Percentiles rank a stretch among this genome's conserved stretches.
These are phyloP conservation scores for Riptortus pedestris DNA, from an alignment of 1,140 invertebrate species.

Conservation along the genomic window DNA sequence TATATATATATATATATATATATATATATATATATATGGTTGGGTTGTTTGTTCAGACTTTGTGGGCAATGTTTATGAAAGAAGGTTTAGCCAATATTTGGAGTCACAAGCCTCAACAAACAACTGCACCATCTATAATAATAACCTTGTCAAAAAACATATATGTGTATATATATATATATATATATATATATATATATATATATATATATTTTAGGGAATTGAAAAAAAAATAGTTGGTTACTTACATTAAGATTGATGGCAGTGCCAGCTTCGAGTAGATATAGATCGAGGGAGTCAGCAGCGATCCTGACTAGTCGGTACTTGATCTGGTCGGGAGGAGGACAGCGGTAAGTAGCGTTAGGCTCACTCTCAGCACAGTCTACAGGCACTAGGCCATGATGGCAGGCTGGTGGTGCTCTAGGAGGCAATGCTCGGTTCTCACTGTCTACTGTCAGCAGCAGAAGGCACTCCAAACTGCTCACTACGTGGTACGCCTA, in stretches of 20 bases:
- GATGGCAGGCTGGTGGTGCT: conserved; percentile 70
- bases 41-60: no score
- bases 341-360: conserved; percentile 56
- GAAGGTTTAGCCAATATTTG: no score
- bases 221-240: no score
- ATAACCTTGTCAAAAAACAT: no score
- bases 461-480: conserved; percentile 77
- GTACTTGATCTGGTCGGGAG: conserved; percentile 87
- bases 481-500: conserved; percentile 73
- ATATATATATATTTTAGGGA: no score
- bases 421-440: conserved; percentile 72
- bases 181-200: no score
- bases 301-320: conserved; percentile 81
- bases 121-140: no score
- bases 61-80: no score
- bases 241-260: conserved; percentile 71
- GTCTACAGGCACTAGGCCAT: conserved; percentile 62
- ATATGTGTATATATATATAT: no score
- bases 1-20: no score
- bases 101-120: no score
- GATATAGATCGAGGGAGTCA: conserved; percentile 81
- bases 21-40: no score
- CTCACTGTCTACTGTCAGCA: conserved; percentile 78
- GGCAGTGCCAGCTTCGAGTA: conserved; percentile 79
- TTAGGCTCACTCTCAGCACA: conserved; percentile 62